A percentile compares a stretch with the other conserved stretches of the same genome.
Evolutionary conservation across 2,888 invertebrate species (phyloP).

Genomic region (Pachliopta kotzebuea): DNA sequence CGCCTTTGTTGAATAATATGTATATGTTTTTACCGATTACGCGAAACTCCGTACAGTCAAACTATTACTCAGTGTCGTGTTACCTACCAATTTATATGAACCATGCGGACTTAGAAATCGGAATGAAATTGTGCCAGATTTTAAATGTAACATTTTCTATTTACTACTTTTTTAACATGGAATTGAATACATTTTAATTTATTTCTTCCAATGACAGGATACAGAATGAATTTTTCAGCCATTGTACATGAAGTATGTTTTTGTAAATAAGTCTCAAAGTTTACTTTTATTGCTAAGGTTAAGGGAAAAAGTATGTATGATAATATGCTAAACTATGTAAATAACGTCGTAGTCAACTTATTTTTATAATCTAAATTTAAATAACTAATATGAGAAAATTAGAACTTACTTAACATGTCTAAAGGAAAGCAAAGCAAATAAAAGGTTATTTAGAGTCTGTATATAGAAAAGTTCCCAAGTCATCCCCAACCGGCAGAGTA

Average conservation of each 20-base stretch:
- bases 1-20: background rate
- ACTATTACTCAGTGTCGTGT: constrained; percentile 22
- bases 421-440: too few relatives aligned
- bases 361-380: too few relatives aligned
- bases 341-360: too few relatives aligned
- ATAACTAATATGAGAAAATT: too few relatives aligned
- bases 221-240: background rate
- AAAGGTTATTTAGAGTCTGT: too few relatives aligned
- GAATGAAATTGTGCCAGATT: constrained; percentile 21
- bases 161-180: background rate
- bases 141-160: constrained; percentile 14
- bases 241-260: background rate
- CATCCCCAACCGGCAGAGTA: too few relatives aligned
- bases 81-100: constrained; percentile 27
- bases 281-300: background rate
- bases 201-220: background rate
- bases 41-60: constrained; percentile 12
- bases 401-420: too few relatives aligned
- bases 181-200: background rate
- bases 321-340: background rate
- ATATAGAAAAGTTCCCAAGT: too few relatives aligned
- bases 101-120: constrained; percentile 26
- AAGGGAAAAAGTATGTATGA: background rate
- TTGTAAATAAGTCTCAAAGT: background rate
- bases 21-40: constrained; percentile 2